Percentiles rank a stretch among this genome's conserved stretches.
Evolutionary conservation across 2,113 vertebrate genomes (phyloP).

Genomic region (Pelodiscus sinensis): DNA sequence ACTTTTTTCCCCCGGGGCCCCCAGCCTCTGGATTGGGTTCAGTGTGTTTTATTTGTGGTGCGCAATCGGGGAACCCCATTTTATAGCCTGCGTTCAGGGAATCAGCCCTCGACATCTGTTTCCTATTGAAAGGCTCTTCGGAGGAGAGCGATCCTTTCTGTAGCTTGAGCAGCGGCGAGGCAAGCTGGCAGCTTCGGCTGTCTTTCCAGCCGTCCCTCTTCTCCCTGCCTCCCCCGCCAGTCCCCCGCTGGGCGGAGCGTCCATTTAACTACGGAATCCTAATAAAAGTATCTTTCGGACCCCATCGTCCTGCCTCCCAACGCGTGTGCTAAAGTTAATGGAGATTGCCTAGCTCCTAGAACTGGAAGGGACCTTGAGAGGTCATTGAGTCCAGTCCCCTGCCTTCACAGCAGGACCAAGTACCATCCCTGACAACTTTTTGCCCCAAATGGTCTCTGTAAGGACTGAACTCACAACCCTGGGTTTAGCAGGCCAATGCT

Average conservation of each 20-base stretch:
- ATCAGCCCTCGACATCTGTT: slow-evolving; percentile 73
- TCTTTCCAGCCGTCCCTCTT: slow-evolving; percentile 30
- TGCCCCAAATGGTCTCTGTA: too few species aligned
- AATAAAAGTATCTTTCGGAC: background rate
- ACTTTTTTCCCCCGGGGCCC: background rate
- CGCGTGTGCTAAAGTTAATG: background rate
- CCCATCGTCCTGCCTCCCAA: background rate
- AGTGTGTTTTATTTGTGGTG: slow-evolving; percentile 26
- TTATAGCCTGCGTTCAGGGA: slow-evolving; percentile 59
- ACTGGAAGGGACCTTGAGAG: too few species aligned
- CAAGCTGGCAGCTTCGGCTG: fast-evolving
- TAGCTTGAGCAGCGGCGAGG: slow-evolving; percentile 58
- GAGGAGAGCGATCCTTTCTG: slow-evolving; percentile 54
- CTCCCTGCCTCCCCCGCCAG: background rate
- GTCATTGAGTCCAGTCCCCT: too few species aligned
- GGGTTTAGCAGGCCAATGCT: too few species aligned
- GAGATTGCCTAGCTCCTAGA: too few species aligned
- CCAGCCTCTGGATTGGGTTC: slow-evolving; percentile 47
- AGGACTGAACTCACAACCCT: too few species aligned
- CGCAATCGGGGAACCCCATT: slow-evolving; percentile 14
- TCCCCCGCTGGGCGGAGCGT: background rate
- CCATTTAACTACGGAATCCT: slow-evolving; percentile 54
- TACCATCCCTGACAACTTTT: too few species aligned
- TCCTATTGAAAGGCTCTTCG: slow-evolving; percentile 71
- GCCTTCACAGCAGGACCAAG: too few species aligned